phyloP scores from a whole-genome alignment of 2,113 vertebrate genomes.

The Ranitomeya variabilis region DNA sequence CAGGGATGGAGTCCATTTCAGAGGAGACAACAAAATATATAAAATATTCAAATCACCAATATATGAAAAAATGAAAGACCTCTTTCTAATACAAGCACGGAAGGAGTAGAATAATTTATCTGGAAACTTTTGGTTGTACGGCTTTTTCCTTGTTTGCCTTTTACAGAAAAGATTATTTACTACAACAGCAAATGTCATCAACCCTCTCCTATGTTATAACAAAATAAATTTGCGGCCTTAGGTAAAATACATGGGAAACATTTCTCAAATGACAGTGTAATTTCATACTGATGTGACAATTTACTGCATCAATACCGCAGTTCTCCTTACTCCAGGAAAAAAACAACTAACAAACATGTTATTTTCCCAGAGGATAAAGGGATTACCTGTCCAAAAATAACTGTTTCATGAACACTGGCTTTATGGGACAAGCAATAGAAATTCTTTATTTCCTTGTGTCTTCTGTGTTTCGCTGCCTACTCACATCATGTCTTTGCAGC shows the following conservation, averaged over 20 bases:
- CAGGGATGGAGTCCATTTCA: background rate
- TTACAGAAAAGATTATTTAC: background rate
- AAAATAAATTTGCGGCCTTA: conserved; percentile 9
- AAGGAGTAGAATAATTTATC: background rate
- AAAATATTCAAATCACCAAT: background rate
- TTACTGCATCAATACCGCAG: background rate
- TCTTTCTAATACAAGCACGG: background rate
- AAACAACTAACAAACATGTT: conserved; percentile 29
- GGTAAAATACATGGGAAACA: conserved; percentile 12
- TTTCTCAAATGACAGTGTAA: conserved; percentile 14
- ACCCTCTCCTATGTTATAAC: background rate
- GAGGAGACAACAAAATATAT: background rate
- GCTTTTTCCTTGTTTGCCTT: background rate
- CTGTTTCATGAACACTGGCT: background rate
- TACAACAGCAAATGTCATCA: background rate
- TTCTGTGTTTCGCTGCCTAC: conserved; percentile 47
- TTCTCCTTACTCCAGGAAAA: conserved; percentile 5
- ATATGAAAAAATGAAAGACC: background rate
- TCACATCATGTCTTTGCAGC: conserved; percentile 60
- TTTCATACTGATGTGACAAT: conserved; percentile 1
- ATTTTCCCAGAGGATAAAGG: conserved; percentile 30
- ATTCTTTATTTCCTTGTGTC: conserved; percentile 19
- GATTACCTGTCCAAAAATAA: conserved; percentile 38
- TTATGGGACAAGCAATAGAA: background rate
- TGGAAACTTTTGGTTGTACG: background rate